Base-by-base conservation (phyloP, 2,888 invertebrate species). In the Hirudinaria manillensis region DNA sequence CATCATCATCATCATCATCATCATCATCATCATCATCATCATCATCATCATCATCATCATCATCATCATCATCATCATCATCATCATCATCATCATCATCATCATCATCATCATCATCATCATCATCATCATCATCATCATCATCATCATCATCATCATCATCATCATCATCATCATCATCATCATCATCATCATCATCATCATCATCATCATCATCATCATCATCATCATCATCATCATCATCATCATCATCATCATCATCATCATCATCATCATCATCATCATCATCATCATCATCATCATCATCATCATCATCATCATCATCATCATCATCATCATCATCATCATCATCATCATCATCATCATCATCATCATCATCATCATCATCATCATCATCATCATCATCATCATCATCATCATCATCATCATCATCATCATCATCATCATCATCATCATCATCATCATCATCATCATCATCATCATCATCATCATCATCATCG, bases 1-100 rank as follows among this genome's bases (percentile, higher is more conserved):
- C 66, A 24, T 66, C 66, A 24, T 27, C 66, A 29, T 45, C 4
- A 70, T 38, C 70, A 70, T 38, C 45, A 70, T 70, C 38, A 45
- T 70, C 78, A 13, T 79, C 73, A 70, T 68, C 68, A 72, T 82
- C 82, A 76, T 83, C 82, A 70, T 82, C 81, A 74, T 82, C 61
- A 7, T 53, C 72, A 45, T 70, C 7, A 13, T 45, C 29, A 24
- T 71, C 45, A 16, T 70, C 45, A 21, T 70, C 70, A 36, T 70
- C 70, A 21, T 70, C 70, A 36, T 70, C 70, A 21, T 70, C 72
- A 27, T 72, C 56, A 19, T 72, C 56, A 24, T 68, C 68, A 19
- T 68, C 68, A 19, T 68, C 71, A 71, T 72, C 53, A 29, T 72
- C 53, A 24, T 72, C 53, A 55, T 72, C 53, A 55, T 72, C 16